A percentile compares a stretch with the other conserved stretches of the same genome.
phyloP scores from a whole-genome alignment of 2,888 invertebrate species.

The Embidobia sp. region DNA sequence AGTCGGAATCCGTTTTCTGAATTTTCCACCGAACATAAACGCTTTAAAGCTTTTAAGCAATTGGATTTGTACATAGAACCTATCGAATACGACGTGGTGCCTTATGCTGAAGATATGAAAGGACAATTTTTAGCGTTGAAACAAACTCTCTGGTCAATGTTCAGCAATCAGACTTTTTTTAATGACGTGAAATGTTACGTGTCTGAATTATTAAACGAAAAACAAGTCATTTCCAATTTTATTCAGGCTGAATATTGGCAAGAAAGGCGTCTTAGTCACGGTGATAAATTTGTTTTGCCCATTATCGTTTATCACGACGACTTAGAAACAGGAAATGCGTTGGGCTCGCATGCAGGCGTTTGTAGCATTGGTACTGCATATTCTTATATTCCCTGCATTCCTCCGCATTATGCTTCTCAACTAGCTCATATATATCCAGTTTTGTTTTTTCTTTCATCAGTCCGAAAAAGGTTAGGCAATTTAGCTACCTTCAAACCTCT shows the following conservation, averaged over 20 bases:
- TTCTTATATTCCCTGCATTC: slow-evolving; percentile 21
- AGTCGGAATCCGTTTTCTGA: no score
- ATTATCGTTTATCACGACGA: slow-evolving; percentile 27
- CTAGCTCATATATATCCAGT: slow-evolving; percentile 22
- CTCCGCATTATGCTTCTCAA: slow-evolving; percentile 22
- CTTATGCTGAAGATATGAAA: no score
- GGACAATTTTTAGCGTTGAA: no score
- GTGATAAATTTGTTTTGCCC: slow-evolving; percentile 24
- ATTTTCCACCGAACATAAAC: no score
- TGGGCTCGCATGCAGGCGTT: slow-evolving; percentile 21
- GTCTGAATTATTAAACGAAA: neutral
- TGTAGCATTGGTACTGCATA: slow-evolving; percentile 20
- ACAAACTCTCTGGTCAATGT: no score
- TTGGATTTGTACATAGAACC: no score
- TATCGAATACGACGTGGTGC: no score
- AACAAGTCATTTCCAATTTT: slow-evolving; percentile 11
- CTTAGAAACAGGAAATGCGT: slow-evolving; percentile 25
- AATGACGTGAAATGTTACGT: no score
- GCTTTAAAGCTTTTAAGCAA: no score
- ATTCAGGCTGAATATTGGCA: slow-evolving; percentile 27
- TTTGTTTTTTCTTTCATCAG: slow-evolving; percentile 1
- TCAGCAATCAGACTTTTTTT: no score
- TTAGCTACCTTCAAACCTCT: neutral
- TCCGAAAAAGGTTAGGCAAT: neutral
- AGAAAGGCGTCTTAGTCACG: neutral